Conservation (phyloP, 2,113 vertebrate species). For the Engystomops pustulosus region DNA sequence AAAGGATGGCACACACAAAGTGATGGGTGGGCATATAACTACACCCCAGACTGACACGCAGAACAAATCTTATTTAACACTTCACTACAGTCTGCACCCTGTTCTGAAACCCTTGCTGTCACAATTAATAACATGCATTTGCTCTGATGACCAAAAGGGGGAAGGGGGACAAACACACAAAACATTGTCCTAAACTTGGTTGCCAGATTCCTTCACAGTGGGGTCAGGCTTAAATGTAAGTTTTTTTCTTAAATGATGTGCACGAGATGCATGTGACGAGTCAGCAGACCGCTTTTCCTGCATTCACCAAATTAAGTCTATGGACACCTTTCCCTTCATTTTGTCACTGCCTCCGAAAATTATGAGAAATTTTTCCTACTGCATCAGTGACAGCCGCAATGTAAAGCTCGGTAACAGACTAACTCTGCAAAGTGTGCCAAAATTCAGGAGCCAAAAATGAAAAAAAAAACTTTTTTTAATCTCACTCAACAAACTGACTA, state of each 20-base stretch:
- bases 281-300: neutral
- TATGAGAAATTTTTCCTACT: too few relatives aligned
- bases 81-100: conserved; percentile 22
- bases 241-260: neutral
- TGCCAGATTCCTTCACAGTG: neutral
- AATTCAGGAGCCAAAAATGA: too few relatives aligned
- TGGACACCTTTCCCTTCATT: too few relatives aligned
- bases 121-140: conserved; percentile 35
- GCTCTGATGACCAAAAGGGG: conserved; percentile 7
- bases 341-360: too few relatives aligned
- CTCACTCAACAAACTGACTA: too few relatives aligned
- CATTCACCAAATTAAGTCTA: too few relatives aligned
- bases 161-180: conserved; percentile 27
- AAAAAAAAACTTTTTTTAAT: too few relatives aligned
- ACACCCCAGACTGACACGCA: conserved; percentile 20
- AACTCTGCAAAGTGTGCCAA: too few relatives aligned
- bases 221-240: too few relatives aligned
- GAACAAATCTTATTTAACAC: conserved; percentile 53
- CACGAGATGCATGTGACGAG: conserved; percentile 6
- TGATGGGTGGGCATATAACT: conserved; percentile 8
- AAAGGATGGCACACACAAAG: conserved; percentile 13
- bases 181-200: conserved; percentile 31
- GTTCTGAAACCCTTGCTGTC: conserved; percentile 14
- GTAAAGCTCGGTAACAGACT: too few relatives aligned
- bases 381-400: too few relatives aligned